Conservation (phyloP, 35 echinoderm and acorn worm genomes). For the Amphiura filiformis region DNA sequence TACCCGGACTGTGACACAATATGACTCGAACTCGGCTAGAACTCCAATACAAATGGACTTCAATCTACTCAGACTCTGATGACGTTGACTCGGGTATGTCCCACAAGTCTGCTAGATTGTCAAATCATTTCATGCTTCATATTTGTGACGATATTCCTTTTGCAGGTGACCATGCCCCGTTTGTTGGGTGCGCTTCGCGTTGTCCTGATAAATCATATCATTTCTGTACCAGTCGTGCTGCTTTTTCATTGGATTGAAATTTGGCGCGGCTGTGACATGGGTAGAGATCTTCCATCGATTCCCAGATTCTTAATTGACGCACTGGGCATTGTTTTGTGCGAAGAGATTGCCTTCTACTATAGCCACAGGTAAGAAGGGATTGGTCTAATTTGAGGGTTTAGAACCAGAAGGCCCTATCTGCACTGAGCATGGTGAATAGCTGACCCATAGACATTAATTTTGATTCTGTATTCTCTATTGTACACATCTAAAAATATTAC, state of each 20-base stretch:
- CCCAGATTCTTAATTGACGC: constrained; percentile 63
- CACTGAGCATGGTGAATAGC: neutral
- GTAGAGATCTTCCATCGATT: constrained; percentile 77
- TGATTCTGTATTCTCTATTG: too few species aligned
- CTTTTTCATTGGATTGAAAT: constrained; percentile 34
- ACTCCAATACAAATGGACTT: too few species aligned
- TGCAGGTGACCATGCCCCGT: constrained; percentile 50
- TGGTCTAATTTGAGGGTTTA: neutral
- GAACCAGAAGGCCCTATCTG: too few species aligned
- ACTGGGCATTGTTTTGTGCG: constrained; percentile 68
- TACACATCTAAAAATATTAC: too few species aligned
- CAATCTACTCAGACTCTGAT: too few species aligned
- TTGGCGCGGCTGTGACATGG: constrained; percentile 66
- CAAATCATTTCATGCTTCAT: too few species aligned
- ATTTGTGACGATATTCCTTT: too few species aligned
- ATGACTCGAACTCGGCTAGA: too few species aligned
- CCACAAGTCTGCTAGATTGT: too few species aligned
- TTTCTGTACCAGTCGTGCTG: constrained; percentile 32
- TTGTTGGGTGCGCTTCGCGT: constrained; percentile 49
- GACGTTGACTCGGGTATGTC: too few species aligned
- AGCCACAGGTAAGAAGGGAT: constrained; percentile 78
- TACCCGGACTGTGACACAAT: too few species aligned
- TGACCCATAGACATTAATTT: too few species aligned
- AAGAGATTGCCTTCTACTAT: constrained; percentile 97
- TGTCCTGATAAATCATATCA: constrained; percentile 80